These are phyloP conservation scores for Epizoanthus ramosus DNA, from an alignment of 92 coral and sea anemone species.

Conservation along the genomic window DNA sequence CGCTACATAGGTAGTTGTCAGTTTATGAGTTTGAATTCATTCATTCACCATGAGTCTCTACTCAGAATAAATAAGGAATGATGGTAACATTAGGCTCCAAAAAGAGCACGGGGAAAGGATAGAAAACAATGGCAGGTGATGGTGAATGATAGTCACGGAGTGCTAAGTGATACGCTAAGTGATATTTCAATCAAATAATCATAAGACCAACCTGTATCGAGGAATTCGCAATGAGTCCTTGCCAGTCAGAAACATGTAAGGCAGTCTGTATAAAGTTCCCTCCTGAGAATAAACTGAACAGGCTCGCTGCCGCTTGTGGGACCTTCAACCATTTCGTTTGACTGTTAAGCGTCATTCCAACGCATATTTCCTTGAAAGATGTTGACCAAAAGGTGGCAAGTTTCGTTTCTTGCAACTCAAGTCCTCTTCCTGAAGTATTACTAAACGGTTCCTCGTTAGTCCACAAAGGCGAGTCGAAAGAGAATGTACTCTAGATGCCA, in stretches of 20 bases:
- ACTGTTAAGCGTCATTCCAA: constrained; percentile 16
- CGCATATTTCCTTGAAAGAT: constrained; percentile 15
- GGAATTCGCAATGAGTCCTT: constrained; percentile 51
- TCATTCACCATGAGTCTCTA: too few relatives aligned
- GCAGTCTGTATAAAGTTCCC: constrained; percentile 34
- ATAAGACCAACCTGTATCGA: constrained; percentile 51
- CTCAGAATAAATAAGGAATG: too few relatives aligned
- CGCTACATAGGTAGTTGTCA: too few relatives aligned
- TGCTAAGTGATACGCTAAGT: too few relatives aligned
- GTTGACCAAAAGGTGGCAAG: constrained; percentile 40
- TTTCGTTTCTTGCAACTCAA: constrained; percentile 21
- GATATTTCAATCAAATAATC: background rate
- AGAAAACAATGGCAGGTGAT: too few relatives aligned
- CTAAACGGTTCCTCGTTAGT: constrained; percentile 1
- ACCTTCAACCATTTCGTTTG: constrained; percentile 60
- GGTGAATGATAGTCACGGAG: too few relatives aligned
- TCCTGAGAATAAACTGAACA: constrained; percentile 47
- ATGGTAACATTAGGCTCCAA: too few relatives aligned
- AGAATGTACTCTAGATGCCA: background rate
- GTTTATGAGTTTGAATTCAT: too few relatives aligned
- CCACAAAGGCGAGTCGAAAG: constrained; percentile 33
- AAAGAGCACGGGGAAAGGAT: too few relatives aligned
- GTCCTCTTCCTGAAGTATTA: background rate
- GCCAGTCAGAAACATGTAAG: constrained; percentile 55
- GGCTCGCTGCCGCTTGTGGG: constrained; percentile 30